Conservation (phyloP, 2,888 invertebrate genomes). For the Limnephilus auricula region DNA sequence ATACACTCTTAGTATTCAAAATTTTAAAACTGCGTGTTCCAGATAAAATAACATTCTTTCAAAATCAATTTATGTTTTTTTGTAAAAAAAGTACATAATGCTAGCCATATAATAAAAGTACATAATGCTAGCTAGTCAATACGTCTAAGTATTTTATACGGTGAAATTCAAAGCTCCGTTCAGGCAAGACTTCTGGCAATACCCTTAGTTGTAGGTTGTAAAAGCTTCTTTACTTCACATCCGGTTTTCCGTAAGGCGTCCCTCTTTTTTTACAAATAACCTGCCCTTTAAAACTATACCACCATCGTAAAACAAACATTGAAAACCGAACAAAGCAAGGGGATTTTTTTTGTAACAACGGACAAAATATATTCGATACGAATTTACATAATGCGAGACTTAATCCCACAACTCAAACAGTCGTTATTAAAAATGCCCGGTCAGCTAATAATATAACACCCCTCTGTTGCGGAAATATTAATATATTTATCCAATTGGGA, state of each 20-base stretch:
- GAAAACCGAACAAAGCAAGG: neutral
- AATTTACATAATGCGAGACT: neutral
- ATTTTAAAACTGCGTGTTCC: too few relatives aligned
- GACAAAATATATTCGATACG: neutral
- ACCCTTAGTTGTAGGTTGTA: neutral
- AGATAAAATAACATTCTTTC: too few relatives aligned
- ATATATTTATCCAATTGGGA: slow-evolving; percentile 47
- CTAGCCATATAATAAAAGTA: too few relatives aligned
- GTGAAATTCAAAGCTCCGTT: neutral
- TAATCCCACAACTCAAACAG: neutral
- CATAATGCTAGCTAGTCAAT: too few relatives aligned
- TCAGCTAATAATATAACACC: neutral
- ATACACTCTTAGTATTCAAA: too few relatives aligned
- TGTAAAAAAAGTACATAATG: too few relatives aligned
- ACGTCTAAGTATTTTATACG: neutral
- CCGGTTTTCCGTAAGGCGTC: neutral
- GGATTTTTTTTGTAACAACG: neutral
- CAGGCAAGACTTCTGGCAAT: too few relatives aligned
- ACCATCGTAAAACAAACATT: neutral
- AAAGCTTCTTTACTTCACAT: neutral
- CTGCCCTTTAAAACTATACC: neutral
- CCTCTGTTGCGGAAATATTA: slow-evolving; percentile 9
- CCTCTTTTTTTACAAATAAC: neutral
- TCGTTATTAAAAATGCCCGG: neutral
- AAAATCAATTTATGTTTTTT: too few relatives aligned